A percentile compares a stretch with the other conserved stretches of the same genome.
Evolutionary conservation across 2,888 invertebrate genomes (phyloP).

Genomic region (Patella pellucida): DNA sequence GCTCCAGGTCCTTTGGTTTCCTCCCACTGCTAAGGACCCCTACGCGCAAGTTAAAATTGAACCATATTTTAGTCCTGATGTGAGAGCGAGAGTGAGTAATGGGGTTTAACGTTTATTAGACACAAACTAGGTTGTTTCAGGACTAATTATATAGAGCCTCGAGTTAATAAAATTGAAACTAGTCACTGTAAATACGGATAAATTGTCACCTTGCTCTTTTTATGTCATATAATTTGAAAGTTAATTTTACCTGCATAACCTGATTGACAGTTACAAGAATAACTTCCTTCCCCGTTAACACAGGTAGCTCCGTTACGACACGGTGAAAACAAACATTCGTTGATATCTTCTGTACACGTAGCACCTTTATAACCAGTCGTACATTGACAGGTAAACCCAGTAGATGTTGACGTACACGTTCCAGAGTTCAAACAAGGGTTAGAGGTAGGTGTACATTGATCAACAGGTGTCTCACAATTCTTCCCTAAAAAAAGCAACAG

Average conservation of each 20-base stretch:
- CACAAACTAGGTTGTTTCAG: no score
- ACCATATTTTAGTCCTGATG: no score
- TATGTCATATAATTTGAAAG: no score
- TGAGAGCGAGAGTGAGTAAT: no score
- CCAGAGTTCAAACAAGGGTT: slow-evolving; percentile 46
- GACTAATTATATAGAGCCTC: no score
- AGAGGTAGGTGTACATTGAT: slow-evolving; percentile 48
- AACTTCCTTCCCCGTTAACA: slow-evolving; percentile 33
- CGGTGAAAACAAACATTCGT: slow-evolving; percentile 40
- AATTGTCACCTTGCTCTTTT: no score
- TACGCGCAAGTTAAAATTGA: no score
- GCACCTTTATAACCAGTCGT: slow-evolving; percentile 35
- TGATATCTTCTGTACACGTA: slow-evolving; percentile 48
- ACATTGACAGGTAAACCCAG: slow-evolving; percentile 23
- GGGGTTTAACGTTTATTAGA: no score
- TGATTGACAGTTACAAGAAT: slow-evolving; percentile 36
- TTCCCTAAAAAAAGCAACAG: slow-evolving; percentile 41
- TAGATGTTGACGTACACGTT: slow-evolving; percentile 33
- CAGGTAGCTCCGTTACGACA: slow-evolving; percentile 50
- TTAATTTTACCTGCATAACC: slow-evolving; percentile 39
- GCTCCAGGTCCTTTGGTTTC: no score
- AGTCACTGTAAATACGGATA: no score
- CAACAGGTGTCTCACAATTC: slow-evolving; percentile 84
- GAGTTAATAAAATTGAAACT: no score
- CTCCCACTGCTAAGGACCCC: no score